Conservation (phyloP, 2,113 vertebrate species). For the Phrynosoma platyrhinos region DNA sequence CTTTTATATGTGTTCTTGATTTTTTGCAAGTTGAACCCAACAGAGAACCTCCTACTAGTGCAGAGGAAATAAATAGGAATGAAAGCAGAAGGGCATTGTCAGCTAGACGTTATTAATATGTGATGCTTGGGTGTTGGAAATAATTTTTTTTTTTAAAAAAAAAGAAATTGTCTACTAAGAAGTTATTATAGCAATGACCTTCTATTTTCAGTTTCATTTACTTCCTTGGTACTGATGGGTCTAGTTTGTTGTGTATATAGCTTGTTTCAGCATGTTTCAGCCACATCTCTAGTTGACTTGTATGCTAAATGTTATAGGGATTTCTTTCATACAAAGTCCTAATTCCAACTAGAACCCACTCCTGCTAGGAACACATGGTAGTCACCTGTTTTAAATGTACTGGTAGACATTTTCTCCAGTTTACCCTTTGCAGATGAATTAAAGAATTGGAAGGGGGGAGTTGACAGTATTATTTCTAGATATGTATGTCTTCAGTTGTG, state of each 20-base stretch:
- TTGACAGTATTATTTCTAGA: rapidly evolving
- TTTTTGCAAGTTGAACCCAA: background rate
- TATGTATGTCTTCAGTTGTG: background rate
- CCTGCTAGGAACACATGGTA: background rate
- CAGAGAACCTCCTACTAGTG: background rate
- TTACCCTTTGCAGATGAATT: background rate
- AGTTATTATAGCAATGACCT: background rate
- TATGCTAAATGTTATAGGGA: background rate
- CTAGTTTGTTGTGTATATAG: background rate
- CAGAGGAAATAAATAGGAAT: background rate
- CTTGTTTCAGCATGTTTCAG: background rate
- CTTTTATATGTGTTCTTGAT: background rate
- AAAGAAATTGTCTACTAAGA: background rate
- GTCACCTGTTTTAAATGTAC: background rate
- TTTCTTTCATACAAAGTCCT: background rate
- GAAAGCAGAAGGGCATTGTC: background rate
- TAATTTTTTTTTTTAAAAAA: background rate
- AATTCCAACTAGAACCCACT: background rate
- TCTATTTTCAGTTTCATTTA: background rate
- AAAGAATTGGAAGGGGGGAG: background rate
- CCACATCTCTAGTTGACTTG: background rate
- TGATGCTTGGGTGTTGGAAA: background rate
- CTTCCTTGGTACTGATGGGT: too few relatives aligned
- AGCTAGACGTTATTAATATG: background rate
- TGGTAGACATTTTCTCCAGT: background rate